phyloP scores from a whole-genome alignment of 1,140 invertebrate genomes.

The Steinernema feltiae region DNA sequence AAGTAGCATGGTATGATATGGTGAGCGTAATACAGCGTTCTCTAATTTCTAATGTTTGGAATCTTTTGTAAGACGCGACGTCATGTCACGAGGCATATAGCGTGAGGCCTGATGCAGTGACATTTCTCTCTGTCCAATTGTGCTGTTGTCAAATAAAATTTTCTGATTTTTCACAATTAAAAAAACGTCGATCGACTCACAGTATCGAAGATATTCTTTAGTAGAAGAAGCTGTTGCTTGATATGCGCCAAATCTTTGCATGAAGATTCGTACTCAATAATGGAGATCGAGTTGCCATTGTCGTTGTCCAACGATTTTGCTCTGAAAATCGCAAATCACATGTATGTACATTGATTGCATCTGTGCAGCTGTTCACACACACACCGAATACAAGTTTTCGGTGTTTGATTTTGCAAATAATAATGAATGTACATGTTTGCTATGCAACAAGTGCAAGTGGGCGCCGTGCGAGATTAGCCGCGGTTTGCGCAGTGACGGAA shows the following conservation, averaged over 20 bases:
- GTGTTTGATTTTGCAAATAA: conserved; percentile 1
- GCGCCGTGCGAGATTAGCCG: too few relatives aligned
- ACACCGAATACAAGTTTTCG: background rate
- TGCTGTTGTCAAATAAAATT: background rate
- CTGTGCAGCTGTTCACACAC: too few relatives aligned
- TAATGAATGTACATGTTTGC: background rate
- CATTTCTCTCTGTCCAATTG: too few relatives aligned
- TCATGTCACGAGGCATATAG: too few relatives aligned
- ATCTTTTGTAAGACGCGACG: too few relatives aligned
- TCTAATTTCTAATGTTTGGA: too few relatives aligned
- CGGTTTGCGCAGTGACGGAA: background rate
- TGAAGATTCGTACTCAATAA: background rate
- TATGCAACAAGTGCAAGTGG: conserved; percentile 7
- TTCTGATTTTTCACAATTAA: background rate
- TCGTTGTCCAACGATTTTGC: background rate
- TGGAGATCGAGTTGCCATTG: background rate
- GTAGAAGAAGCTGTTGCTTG: conserved; percentile 1
- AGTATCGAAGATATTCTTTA: conserved; percentile 3
- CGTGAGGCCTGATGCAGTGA: too few relatives aligned
- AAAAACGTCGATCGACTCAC: background rate
- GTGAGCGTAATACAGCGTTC: too few relatives aligned
- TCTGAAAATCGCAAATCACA: background rate
- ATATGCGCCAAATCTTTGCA: conserved; percentile 2
- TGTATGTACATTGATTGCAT: background rate
- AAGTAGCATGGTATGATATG: too few relatives aligned